Percentiles rank a stretch among this genome's conserved stretches.
These are phyloP conservation scores for Sinodicranocentrus sp. DNA, from an alignment of 2,888 invertebrate genomes.

Conservation along the genomic window DNA sequence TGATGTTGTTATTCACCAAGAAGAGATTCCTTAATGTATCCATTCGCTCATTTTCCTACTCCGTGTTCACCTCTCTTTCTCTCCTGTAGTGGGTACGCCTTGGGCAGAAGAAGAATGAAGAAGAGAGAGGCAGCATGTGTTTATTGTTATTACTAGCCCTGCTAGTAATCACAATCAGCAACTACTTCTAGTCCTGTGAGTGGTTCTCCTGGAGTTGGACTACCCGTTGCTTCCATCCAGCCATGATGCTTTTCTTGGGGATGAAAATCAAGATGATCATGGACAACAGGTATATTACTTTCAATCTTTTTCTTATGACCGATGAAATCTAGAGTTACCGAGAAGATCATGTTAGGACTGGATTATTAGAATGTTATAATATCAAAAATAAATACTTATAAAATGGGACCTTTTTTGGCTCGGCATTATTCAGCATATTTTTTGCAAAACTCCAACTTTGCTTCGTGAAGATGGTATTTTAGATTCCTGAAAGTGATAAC, in stretches of 20 bases:
- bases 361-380: too few species aligned
- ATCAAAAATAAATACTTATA: too few species aligned
- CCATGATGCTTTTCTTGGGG: slow-evolving; percentile 50
- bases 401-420: too few species aligned
- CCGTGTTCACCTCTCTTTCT: not conserved
- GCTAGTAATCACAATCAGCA: not conserved
- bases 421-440: too few species aligned
- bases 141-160: slow-evolving; percentile 37
- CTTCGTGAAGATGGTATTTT: too few species aligned
- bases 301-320: too few species aligned
- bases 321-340: too few species aligned
- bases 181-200: slow-evolving; percentile 12
- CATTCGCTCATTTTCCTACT: slow-evolving; percentile 26
- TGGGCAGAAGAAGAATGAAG: not conserved
- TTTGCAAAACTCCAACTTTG: too few species aligned
- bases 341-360: too few species aligned
- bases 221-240: slow-evolving; percentile 55
- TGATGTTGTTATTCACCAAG: slow-evolving; percentile 49
- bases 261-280: too few species aligned
- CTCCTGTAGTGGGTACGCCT: not conserved
- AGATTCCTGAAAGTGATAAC: too few species aligned
- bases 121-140: slow-evolving; percentile 29
- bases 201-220: slow-evolving; percentile 36
- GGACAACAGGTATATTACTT: too few species aligned
- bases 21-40: slow-evolving; percentile 51